phyloP scores from a whole-genome alignment of 2,113 vertebrate species.

The Acrocephalus arundinaceus region DNA sequence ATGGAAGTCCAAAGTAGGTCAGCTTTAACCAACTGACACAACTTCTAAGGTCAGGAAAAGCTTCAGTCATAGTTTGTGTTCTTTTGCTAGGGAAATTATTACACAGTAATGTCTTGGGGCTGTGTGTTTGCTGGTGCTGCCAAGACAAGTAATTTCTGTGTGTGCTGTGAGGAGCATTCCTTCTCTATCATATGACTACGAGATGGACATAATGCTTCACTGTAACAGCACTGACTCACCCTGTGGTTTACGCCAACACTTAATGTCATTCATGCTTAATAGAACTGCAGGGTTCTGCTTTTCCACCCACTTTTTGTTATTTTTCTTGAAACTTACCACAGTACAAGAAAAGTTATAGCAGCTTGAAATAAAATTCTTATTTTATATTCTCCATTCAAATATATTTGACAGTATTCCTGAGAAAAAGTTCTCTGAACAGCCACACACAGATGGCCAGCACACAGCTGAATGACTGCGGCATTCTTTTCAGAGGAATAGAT shows the following conservation, averaged over 20 bases:
- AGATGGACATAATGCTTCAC: slow-evolving; percentile 30
- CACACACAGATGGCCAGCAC: not conserved
- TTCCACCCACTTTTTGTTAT: slow-evolving; percentile 54
- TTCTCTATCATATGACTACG: slow-evolving; percentile 32
- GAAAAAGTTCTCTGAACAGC: not conserved
- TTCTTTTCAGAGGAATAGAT: not conserved
- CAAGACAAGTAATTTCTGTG: slow-evolving; percentile 53
- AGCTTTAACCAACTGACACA: slow-evolving; percentile 21
- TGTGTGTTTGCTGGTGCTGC: slow-evolving; percentile 7
- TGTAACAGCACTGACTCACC: slow-evolving; percentile 54
- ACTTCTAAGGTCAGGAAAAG: slow-evolving; percentile 50
- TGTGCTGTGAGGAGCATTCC: slow-evolving; percentile 40
- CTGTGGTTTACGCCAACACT: slow-evolving; percentile 35
- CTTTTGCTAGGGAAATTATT: slow-evolving; percentile 58
- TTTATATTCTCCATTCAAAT: not conserved
- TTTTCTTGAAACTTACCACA: slow-evolving; percentile 17
- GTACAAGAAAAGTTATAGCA: not conserved
- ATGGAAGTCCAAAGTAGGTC: slow-evolving; percentile 47
- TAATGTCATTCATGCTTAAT: slow-evolving; percentile 60
- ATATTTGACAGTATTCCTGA: not conserved
- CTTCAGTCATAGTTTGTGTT: slow-evolving; percentile 55
- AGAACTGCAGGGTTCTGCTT: slow-evolving; percentile 35
- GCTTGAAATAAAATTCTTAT: not conserved
- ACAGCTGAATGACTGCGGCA: not conserved
- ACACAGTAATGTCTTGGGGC: slow-evolving; percentile 47